Conservation (phyloP, 2,888 invertebrate species). For the Antitype chi region DNA sequence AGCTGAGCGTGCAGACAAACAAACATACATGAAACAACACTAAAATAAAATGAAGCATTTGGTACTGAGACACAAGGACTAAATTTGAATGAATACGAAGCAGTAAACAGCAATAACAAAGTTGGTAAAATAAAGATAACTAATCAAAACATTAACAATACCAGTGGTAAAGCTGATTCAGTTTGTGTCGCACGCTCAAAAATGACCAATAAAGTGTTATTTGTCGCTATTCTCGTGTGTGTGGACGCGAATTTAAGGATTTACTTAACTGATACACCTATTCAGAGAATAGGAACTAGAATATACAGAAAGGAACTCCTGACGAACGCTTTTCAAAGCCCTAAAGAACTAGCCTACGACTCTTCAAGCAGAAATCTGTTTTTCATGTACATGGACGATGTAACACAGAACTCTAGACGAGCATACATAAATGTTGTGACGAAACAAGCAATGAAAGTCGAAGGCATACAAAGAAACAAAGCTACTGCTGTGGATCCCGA, state of each 20-base stretch:
- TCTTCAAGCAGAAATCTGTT: constrained; percentile 83
- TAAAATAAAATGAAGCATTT: constrained; percentile 50
- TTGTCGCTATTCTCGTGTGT: constrained; percentile 66
- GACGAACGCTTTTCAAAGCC: constrained; percentile 76
- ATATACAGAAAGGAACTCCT: constrained; percentile 82
- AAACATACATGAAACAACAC: constrained; percentile 24
- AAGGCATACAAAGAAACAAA: constrained; percentile 82
- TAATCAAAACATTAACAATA: constrained; percentile 74
- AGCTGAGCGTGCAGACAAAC: constrained; percentile 68
- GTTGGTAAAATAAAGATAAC: constrained; percentile 75
- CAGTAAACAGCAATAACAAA: constrained; percentile 65
- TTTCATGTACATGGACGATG: constrained; percentile 87
- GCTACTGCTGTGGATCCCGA: constrained; percentile 83
- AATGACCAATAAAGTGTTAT: constrained; percentile 68
- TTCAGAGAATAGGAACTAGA: constrained; percentile 80
- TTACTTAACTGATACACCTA: constrained; percentile 78
- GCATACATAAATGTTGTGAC: constrained; percentile 82
- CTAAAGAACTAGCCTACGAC: constrained; percentile 84
- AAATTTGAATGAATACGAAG: constrained; percentile 60
- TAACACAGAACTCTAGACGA: constrained; percentile 82
- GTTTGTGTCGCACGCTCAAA: constrained; percentile 69
- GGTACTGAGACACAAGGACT: constrained; percentile 61
- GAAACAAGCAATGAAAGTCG: constrained; percentile 78
- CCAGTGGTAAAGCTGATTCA: constrained; percentile 73
- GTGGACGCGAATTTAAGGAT: constrained; percentile 76